These are phyloP conservation scores for Pachypsylla venusta DNA, from an alignment of 1,140 invertebrate species.

Conservation along the genomic window DNA sequence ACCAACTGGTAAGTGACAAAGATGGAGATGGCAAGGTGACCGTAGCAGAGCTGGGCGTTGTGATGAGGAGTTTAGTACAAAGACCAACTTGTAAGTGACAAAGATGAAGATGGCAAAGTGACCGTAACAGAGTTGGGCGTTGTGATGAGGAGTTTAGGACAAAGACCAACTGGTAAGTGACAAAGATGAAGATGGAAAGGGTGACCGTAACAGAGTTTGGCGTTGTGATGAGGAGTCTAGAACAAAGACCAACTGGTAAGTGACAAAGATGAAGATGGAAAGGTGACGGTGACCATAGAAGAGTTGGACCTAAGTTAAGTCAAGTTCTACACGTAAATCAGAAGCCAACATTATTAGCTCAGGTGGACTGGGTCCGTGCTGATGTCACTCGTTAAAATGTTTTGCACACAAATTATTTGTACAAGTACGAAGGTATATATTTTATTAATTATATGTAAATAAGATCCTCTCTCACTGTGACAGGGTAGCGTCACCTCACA, in stretches of 20 bases:
- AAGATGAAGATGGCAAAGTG: constrained; percentile 79
- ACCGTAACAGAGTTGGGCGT: constrained; percentile 75
- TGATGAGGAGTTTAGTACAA: constrained; percentile 77
- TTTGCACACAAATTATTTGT: no score
- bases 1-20: constrained; percentile 65
- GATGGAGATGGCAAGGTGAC: constrained; percentile 83
- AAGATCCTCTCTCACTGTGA: no score
- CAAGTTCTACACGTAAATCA: no score
- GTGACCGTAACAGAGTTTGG: neutral
- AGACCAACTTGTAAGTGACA: constrained; percentile 72
- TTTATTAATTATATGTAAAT: no score
- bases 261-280: constrained; percentile 9
- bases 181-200: constrained; percentile 12
- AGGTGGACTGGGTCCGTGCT: no score
- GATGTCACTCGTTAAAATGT: no score
- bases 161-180: constrained; percentile 61
- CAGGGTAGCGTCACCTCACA: no score
- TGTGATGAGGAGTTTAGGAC: constrained; percentile 74
- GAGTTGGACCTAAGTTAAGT: neutral
- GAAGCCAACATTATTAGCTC: no score
- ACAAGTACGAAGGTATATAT: no score
- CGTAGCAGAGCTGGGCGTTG: constrained; percentile 71
- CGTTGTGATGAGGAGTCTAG: neutral
- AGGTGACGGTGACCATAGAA: neutral
- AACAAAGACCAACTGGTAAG: constrained; percentile 49